A percentile compares a stretch with the other conserved stretches of the same genome.
Conservation (phyloP, 2,113 vertebrate species). For the Caranx ignobilis region DNA sequence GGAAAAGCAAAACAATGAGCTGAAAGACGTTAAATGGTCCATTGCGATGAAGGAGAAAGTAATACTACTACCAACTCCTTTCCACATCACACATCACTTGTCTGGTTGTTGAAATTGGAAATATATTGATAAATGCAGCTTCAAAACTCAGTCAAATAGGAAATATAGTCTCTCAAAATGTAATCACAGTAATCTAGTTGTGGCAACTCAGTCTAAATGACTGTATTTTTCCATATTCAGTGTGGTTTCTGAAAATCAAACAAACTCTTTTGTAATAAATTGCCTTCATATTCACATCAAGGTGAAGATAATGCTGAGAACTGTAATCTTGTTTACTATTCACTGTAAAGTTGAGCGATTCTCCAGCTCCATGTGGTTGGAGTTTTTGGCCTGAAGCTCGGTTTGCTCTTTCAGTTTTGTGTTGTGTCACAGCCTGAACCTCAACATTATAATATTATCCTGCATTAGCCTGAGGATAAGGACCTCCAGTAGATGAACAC, state of each 20-base stretch:
- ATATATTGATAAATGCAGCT: background rate
- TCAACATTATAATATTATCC: conserved; percentile 58
- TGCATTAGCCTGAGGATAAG: conserved; percentile 49
- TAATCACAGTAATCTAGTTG: background rate
- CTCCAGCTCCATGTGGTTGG: conserved; percentile 17
- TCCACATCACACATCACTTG: too few species aligned
- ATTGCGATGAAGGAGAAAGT: background rate
- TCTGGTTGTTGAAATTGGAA: background rate
- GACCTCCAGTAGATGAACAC: conserved; percentile 53
- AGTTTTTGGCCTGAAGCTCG: conserved; percentile 24
- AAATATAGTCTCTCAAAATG: background rate
- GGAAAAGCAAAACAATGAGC: background rate
- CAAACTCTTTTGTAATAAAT: conserved; percentile 28
- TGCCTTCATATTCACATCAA: conserved; percentile 20
- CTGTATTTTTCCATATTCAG: conserved; percentile 15
- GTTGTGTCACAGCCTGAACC: conserved; percentile 27
- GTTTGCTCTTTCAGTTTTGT: conserved; percentile 33
- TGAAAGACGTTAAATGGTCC: background rate
- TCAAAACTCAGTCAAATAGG: background rate
- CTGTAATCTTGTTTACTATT: conserved; percentile 35
- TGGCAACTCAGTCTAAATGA: background rate
- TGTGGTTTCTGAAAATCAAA: conserved; percentile 29
- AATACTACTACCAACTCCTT: too few species aligned
- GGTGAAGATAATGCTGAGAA: conserved; percentile 21
- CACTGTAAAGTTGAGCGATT: conserved; percentile 5